Evolutionary conservation across 2,113 vertebrate genomes (phyloP).

Genomic region (Garra rufa): DNA sequence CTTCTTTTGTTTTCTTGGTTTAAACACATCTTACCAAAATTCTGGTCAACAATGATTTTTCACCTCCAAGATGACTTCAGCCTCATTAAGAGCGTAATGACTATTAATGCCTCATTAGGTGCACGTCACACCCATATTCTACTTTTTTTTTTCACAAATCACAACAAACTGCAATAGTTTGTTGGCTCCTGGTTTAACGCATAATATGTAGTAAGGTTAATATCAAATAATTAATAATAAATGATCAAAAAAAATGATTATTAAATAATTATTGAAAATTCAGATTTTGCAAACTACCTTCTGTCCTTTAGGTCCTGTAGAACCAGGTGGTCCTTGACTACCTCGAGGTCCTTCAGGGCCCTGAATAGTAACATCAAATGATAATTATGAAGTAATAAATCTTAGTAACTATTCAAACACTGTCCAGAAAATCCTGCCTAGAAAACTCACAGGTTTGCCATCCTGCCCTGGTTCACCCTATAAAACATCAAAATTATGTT

Average conservation of each 20-base stretch:
- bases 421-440: background rate
- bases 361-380: constrained; percentile 66
- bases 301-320: constrained; percentile 80
- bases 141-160: background rate
- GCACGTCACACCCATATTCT: background rate
- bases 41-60: background rate
- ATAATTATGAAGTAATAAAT: background rate
- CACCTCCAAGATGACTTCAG: background rate
- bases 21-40: background rate
- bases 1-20: background rate
- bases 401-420: background rate
- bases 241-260: background rate
- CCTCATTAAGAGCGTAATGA: background rate
- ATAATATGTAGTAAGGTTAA: background rate
- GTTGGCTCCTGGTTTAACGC: background rate
- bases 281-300: constrained; percentile 78
- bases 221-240: background rate
- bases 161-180: background rate
- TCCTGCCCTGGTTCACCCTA: constrained; percentile 91
- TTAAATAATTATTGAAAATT: background rate
- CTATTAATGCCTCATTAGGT: background rate
- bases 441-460: constrained; percentile 82
- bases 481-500: constrained; percentile 40
- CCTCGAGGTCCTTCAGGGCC: constrained; percentile 82
- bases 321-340: constrained; percentile 81